phyloP scores from a whole-genome alignment of 2,113 vertebrate species.

The Epinephelus moara region DNA sequence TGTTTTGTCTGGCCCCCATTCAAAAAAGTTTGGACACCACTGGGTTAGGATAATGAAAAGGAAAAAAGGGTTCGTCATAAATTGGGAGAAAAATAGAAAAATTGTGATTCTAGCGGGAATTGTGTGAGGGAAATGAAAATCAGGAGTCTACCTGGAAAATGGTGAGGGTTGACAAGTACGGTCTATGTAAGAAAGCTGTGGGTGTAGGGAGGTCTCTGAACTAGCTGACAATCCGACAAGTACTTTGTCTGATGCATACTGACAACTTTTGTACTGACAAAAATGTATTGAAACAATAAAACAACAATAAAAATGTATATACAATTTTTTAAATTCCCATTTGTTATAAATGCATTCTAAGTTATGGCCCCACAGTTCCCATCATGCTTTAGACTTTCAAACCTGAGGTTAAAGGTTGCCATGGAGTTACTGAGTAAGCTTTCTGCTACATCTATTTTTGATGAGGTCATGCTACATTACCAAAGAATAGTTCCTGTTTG shows the following conservation, averaged over 20 bases:
- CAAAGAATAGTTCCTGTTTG: slow-evolving; percentile 33
- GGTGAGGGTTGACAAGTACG: too few species aligned
- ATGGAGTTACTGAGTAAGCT: not conserved
- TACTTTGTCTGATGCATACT: not conserved
- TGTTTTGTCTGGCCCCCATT: too few species aligned
- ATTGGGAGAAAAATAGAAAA: too few species aligned
- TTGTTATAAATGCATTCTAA: not conserved
- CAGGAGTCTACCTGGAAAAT: too few species aligned
- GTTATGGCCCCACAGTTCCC: not conserved
- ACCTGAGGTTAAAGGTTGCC: not conserved
- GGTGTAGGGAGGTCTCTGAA: not conserved
- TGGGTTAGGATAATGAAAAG: too few species aligned
- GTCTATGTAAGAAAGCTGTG: not conserved
- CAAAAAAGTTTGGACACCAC: too few species aligned
- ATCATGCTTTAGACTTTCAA: not conserved
- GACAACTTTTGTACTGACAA: not conserved
- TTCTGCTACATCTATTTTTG: not conserved
- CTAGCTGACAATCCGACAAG: not conserved
- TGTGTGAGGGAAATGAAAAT: too few species aligned
- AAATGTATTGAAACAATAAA: not conserved
- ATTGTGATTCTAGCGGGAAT: too few species aligned
- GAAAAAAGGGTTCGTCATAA: too few species aligned
- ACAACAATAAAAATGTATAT: too few species aligned
- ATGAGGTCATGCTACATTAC: not conserved
- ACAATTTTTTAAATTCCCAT: not conserved